Evolutionary conservation across 2,113 vertebrate genomes (phyloP).

Genomic region (Lathamus discolor): DNA sequence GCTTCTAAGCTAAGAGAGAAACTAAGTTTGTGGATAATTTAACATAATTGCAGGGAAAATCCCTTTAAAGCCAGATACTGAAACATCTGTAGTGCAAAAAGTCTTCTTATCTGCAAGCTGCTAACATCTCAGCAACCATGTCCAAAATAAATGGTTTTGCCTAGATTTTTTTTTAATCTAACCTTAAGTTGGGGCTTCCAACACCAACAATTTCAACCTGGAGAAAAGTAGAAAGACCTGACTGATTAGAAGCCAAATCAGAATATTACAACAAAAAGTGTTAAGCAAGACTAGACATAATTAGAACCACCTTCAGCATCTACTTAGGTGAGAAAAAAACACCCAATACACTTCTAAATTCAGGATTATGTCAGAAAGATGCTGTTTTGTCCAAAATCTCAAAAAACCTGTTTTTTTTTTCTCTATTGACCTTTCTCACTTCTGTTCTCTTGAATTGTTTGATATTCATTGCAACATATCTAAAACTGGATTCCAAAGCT

Average conservation of each 20-base stretch:
- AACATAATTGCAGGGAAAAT: conserved; percentile 26
- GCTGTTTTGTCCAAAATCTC: background rate
- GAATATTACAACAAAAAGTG: background rate
- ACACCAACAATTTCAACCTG: background rate
- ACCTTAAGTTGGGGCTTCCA: background rate
- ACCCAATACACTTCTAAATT: background rate
- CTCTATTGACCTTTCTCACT: background rate
- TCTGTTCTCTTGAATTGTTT: background rate
- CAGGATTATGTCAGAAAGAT: background rate
- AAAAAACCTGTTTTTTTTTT: background rate
- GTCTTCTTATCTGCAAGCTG: background rate
- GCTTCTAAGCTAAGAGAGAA: conserved; percentile 33
- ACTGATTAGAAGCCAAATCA: background rate
- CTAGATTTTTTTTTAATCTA: background rate
- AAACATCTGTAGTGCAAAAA: background rate
- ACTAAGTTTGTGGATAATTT: background rate
- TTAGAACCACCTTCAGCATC: background rate
- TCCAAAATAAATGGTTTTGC: background rate
- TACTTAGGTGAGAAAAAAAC: background rate
- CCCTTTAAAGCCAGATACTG: background rate
- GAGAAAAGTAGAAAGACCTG: background rate
- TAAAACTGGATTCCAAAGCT: background rate
- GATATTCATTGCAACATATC: background rate
- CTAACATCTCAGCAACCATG: background rate
- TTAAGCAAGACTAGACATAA: background rate